Evolutionary conservation across 2,888 invertebrate genomes (phyloP).

Genomic region (Periphyllus acericola): DNA sequence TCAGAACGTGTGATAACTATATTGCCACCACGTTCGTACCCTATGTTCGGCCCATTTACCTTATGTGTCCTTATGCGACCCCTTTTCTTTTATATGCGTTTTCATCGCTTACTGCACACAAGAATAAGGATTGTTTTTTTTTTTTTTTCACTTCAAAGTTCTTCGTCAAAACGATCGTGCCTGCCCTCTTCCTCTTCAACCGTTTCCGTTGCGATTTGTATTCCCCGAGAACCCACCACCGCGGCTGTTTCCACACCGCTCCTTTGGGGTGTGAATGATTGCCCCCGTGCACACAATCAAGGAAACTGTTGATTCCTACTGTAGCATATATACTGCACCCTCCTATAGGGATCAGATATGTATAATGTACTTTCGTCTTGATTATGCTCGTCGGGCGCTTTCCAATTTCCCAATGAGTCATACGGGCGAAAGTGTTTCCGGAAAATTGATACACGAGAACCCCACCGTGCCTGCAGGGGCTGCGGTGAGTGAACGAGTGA

Average conservation of each 20-base stretch:
- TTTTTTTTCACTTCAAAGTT: neutral
- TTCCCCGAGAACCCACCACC: slow-evolving; percentile 33
- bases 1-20: neutral
- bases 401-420: slow-evolving; percentile 61
- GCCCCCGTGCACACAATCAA: slow-evolving; percentile 47
- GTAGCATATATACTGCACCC: slow-evolving; percentile 5
- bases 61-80: neutral
- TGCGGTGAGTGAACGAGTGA: neutral
- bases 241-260: neutral
- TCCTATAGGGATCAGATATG: slow-evolving; percentile 54
- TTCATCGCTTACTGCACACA: neutral
- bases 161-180: neutral
- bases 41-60: neutral
- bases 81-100: neutral
- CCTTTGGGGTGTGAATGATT: slow-evolving; percentile 60
- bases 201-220: slow-evolving; percentile 30
- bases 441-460: slow-evolving; percentile 59
- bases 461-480: slow-evolving; percentile 21
- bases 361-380: slow-evolving; percentile 58
- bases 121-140: neutral
- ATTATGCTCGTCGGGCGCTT: slow-evolving; percentile 49
- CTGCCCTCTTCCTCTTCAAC: neutral
- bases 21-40: neutral
- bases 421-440: slow-evolving; percentile 53
- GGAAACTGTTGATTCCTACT: slow-evolving; percentile 55